Evolutionary conservation across 37 sponge, comb jelly and placozoan species (phyloP).

Genomic region (Spongilla lacustris): DNA sequence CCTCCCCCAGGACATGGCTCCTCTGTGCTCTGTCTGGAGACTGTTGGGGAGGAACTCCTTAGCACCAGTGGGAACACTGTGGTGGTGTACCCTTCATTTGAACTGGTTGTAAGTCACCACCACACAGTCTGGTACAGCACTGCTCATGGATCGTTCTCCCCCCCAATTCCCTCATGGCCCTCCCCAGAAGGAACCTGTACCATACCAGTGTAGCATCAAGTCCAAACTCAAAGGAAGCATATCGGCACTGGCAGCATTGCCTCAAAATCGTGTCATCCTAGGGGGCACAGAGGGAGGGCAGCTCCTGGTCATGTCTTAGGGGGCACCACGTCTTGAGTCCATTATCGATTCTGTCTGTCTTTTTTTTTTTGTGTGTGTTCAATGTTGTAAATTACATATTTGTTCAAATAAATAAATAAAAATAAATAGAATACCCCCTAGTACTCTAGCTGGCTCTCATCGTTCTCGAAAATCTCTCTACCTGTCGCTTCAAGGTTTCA

Average conservation of each 20-base stretch:
- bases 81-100: slow-evolving; percentile 59
- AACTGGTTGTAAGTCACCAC: slow-evolving; percentile 28
- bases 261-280: slow-evolving; percentile 61
- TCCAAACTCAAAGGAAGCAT: slow-evolving; percentile 31
- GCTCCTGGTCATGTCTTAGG: slow-evolving; percentile 74
- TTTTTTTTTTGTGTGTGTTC: neutral
- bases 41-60: slow-evolving; percentile 64
- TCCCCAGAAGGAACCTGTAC: slow-evolving; percentile 1
- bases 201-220: neutral
- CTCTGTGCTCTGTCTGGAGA: slow-evolving; percentile 54
- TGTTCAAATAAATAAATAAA: neutral
- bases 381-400: neutral
- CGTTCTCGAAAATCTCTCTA: slow-evolving; percentile 59
- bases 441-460: slow-evolving; percentile 43
- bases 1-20: slow-evolving; percentile 44
- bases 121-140: neutral
- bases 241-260: slow-evolving; percentile 47
- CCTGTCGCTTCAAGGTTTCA: slow-evolving; percentile 28
- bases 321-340: neutral
- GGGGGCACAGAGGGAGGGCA: slow-evolving; percentile 73
- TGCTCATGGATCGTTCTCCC: neutral
- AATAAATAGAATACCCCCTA: neutral
- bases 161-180: no score
- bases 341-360: neutral
- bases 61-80: slow-evolving; percentile 43